phyloP scores from a whole-genome alignment of 2,113 vertebrate species.

The Noctilio leporinus region DNA sequence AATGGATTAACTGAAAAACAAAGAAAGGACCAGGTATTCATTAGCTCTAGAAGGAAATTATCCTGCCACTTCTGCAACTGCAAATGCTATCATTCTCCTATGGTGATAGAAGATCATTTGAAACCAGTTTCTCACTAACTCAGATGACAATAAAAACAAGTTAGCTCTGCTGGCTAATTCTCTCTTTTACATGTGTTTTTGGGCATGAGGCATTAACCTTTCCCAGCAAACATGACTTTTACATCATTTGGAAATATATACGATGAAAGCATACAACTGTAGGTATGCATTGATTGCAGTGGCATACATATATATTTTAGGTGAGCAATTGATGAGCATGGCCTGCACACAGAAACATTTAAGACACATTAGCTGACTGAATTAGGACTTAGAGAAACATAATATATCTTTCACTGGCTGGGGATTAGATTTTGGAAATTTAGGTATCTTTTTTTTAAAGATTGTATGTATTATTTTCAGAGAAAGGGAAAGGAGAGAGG shows the following conservation, averaged over 20 bases:
- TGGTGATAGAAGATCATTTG: constrained; percentile 46
- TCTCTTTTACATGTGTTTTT: not conserved
- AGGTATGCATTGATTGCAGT: not conserved
- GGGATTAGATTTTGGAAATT: too few species aligned
- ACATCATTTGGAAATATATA: not conserved
- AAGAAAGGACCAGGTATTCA: not conserved
- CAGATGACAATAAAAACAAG: constrained; percentile 52
- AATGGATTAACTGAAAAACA: not conserved
- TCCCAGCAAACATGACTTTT: not conserved
- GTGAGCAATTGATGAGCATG: not conserved
- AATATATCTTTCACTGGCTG: not conserved
- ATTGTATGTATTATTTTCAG: too few species aligned
- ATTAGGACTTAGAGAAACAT: not conserved
- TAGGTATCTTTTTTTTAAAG: too few species aligned
- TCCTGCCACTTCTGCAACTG: not conserved
- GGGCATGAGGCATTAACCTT: not conserved
- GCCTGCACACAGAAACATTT: not conserved
- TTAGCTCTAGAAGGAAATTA: not conserved
- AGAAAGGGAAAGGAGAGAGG: too few species aligned
- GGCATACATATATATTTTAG: not conserved
- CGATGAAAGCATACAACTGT: not conserved
- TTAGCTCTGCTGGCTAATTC: not conserved
- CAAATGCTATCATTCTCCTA: constrained; percentile 23
- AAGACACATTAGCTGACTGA: not conserved
- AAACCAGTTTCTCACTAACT: constrained; percentile 34